A percentile compares a stretch with the other conserved stretches of the same genome.
Conservation (phyloP, 2,888 invertebrate genomes). For the Cheilosia grossa region DNA sequence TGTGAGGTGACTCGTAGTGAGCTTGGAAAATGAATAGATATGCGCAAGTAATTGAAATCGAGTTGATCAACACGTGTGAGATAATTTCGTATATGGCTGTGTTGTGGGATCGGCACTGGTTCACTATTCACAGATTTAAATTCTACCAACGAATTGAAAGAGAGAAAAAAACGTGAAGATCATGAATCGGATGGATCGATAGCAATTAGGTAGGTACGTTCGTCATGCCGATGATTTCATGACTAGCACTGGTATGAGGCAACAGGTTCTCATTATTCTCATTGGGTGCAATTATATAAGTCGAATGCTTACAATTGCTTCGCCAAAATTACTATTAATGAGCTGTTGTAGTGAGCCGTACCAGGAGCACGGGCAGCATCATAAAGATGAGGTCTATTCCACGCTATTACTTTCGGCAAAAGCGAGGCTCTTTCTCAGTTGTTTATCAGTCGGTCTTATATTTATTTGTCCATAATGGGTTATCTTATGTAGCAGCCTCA, state of each 20-base stretch:
- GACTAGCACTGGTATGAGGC: background rate
- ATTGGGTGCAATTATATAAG: background rate
- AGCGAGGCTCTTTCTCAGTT: no score
- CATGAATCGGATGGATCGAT: background rate
- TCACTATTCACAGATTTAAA: conserved; percentile 2
- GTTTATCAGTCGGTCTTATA: no score
- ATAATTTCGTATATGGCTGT: background rate
- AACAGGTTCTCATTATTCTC: background rate
- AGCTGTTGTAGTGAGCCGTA: no score
- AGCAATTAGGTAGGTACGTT: conserved; percentile 10
- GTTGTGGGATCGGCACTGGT: background rate
- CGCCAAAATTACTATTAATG: background rate
- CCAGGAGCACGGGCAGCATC: no score
- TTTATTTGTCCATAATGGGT: no score
- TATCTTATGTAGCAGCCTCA: no score
- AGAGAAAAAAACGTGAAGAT: background rate
- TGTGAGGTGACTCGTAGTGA: conserved; percentile 33
- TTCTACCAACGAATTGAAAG: background rate
- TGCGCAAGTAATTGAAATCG: conserved; percentile 12
- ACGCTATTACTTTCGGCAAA: no score
- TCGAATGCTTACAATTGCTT: background rate
- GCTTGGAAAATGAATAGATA: conserved; percentile 30
- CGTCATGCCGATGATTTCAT: conserved; percentile 24
- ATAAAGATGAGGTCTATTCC: no score
- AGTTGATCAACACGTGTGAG: conserved; percentile 24